Evolutionary conservation across 2,113 vertebrate genomes (phyloP), one percentile per base, ranked within the genome.

Genomic region (Rhagologus leucostigma): DNA sequence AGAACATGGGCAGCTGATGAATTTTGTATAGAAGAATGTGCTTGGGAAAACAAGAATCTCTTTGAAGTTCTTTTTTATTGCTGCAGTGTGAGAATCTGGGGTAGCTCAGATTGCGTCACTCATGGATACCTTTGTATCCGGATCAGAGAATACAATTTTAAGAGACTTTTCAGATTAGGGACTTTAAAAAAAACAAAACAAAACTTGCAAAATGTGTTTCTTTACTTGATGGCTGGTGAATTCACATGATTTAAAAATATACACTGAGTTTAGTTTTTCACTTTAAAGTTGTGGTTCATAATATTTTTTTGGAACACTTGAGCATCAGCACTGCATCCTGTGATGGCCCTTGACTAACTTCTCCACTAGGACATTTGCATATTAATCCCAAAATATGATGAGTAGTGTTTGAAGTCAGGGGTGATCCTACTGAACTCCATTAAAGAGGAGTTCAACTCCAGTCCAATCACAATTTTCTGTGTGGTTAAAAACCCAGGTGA

Each of bases 61-160:
- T 91, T 85, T 90, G 85, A 90, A 83, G 75, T 77, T 74, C 41
- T 69, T 53, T 76, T 68, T 85, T 74, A 29, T 57, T 92, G 69
- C 69, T 71, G 52, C 80, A 56, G 1, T 71, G 73, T 67, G 89
- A 84, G 83, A 77, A 81, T 86, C 26, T 69, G 56, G 67, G 59
- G 50, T 90, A 83, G 64, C 39, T 93, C 63, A 83, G 57, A 23
- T 37, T 92, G 75, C 1, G 0, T 94, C 89, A 70, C n/a, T 77
- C 37, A 3, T 14, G 3, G 46, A 6, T 69, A 35, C 39, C 47
- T 90, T 65, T 83, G 20, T 46, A 6, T 42, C 18, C 15, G 13
- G 68, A 62, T 82, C 67, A 68, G 42, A 74, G 50, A 86, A 79
- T 27, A 44, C 8, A 42, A 11, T 79, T 94, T 83, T 60, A 73